Conservation (phyloP, 1,140 invertebrate species). For the Camponotus pennsylvanicus region DNA sequence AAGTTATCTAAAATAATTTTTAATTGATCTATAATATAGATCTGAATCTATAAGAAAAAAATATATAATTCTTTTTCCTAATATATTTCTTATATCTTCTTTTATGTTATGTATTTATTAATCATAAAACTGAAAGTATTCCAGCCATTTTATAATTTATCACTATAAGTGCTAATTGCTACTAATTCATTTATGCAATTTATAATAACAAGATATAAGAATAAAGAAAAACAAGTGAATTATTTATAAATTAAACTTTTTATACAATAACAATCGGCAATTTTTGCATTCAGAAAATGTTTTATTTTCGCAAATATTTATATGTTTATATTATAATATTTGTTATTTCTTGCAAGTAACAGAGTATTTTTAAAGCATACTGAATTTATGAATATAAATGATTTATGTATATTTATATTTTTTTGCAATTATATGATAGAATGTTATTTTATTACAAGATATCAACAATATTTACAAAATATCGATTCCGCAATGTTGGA, state of each 20-base stretch:
- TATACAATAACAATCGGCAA: background rate
- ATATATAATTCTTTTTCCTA: background rate
- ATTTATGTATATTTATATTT: slow-evolving; percentile 5
- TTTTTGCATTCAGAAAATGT: background rate
- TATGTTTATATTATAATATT: slow-evolving; percentile 3
- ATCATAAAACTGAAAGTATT: background rate
- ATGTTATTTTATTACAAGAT: background rate
- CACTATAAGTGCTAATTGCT: background rate
- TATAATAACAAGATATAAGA: background rate
- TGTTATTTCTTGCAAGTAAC: background rate
- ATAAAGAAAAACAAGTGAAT: background rate
- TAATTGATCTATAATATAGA: background rate
- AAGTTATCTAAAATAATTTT: too few relatives aligned
- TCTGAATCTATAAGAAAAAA: background rate
- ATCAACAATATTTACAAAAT: background rate
- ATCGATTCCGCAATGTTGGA: background rate
- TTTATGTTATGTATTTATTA: background rate
- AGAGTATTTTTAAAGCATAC: background rate
- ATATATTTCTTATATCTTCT: background rate
- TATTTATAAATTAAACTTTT: background rate
- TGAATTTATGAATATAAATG: slow-evolving; percentile 22
- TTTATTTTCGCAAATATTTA: background rate
- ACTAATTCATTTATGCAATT: background rate
- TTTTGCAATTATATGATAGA: background rate
- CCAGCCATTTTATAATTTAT: background rate